A percentile compares a stretch with the other conserved stretches of the same genome.
phyloP scores from a whole-genome alignment of 2,888 invertebrate genomes.

The Spilarctia lutea region DNA sequence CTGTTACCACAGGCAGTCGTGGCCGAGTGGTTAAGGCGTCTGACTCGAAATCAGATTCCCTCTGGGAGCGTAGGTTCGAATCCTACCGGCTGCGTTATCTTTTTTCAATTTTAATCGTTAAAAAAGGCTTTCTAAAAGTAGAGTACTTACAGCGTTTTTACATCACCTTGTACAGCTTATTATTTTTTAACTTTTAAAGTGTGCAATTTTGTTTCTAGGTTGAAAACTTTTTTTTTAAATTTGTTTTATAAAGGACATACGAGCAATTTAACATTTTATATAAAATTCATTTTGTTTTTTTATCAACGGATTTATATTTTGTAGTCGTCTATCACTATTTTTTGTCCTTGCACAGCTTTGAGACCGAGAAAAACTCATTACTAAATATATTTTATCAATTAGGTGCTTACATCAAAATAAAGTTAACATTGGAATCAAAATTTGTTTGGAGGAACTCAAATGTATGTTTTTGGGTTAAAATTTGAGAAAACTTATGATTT shows the following conservation, averaged over 20 bases:
- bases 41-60: constrained; percentile 96
- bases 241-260: neutral
- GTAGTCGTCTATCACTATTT: neutral
- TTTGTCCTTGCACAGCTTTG: neutral
- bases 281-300: too few relatives aligned
- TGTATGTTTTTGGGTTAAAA: neutral
- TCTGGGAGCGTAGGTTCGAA: constrained; percentile 96
- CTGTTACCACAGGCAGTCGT: constrained; percentile 87
- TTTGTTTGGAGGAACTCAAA: neutral
- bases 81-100: constrained; percentile 92
- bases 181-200: too few relatives aligned
- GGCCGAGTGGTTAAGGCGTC: constrained; percentile 96
- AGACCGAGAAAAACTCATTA: neutral
- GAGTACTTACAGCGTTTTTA: neutral
- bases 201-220: neutral
- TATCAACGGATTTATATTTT: neutral
- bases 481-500: neutral
- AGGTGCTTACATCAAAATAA: neutral
- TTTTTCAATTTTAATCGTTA: constrained; percentile 13
- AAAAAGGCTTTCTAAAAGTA: neutral
- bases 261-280: neutral
- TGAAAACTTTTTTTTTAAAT: neutral
- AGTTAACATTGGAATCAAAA: neutral
- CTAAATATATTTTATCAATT: neutral
- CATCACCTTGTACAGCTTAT: neutral